Evolutionary conservation across 2,797 vertebrate genomes (phyloP), one percentile per base, ranked within the genome.

Genomic region (Tinamus major): DNA sequence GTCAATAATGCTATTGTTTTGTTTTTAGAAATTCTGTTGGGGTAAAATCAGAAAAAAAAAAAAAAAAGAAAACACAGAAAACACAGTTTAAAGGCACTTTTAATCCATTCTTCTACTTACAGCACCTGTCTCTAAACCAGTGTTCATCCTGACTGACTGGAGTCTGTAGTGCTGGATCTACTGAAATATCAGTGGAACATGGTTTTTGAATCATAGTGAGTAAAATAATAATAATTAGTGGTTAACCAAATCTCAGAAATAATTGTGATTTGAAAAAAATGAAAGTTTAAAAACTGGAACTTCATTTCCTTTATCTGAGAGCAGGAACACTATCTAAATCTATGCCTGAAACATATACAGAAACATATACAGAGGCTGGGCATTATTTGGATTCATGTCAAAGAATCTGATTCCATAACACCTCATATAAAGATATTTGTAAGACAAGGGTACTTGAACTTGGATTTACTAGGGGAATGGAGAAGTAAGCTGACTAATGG

Each of bases 381-480:
- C 65, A 75, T 69, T 65, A 37, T 39, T 92, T 91, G 61, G 48
- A 94, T 96, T 93, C 41, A 88, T 91, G 42, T 84, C 77, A 87
- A 94, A 92, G 85, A 82, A 77, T 77, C 74, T 93, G 37, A 93
- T 95, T 74, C 75, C 27, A 29, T 84, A 76, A 92, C 16, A 84
- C 27, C 83, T 84, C 77, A 84, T 93, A 76, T 53, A 49, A 56
- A 75, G 81, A 2, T 29, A 76, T 33, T 48, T 21, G 23, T 39
- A 65, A n/a, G 55, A 76, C 10, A 13, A 31, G 26, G 10, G 10
- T 15, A 27, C 4, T 4, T 68, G 55, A 87, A 61, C 4, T 72
- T 9, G 11, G n/a, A 68, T 29, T 71, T 81, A 26, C 6, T 59
- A 15, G 37, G 19, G 20, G 42, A 92, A 68, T 75, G 65, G 81